Conservation (phyloP, 2,113 vertebrate species). For the Delphinapterus leucas region DNA sequence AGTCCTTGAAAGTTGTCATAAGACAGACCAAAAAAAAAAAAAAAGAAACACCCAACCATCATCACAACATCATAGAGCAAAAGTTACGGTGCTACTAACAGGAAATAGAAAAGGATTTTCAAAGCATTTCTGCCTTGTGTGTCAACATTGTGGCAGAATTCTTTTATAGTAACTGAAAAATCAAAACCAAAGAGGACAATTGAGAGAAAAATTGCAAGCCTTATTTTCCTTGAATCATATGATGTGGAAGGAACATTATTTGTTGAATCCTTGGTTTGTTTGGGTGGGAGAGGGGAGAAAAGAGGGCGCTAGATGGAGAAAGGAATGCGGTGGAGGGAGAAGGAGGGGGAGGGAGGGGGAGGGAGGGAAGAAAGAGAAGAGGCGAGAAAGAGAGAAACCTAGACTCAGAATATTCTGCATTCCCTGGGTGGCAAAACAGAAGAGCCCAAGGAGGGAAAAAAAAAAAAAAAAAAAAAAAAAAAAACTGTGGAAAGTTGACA, state of each 20-base stretch:
- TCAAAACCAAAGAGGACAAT: slow-evolving; percentile 87
- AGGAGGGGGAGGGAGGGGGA: slow-evolving; percentile 38
- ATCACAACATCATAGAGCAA: slow-evolving; percentile 68
- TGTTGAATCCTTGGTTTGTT: slow-evolving; percentile 85
- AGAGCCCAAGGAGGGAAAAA: slow-evolving; percentile 75
- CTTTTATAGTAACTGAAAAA: slow-evolving; percentile 80
- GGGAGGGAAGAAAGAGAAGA: slow-evolving; percentile 1
- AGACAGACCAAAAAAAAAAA: slow-evolving; percentile 58
- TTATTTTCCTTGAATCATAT: slow-evolving; percentile 87
- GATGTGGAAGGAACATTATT: slow-evolving; percentile 84
- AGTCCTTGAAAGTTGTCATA: slow-evolving; percentile 81
- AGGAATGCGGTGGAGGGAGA: slow-evolving; percentile 52
- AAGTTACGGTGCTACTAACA: slow-evolving; percentile 82
- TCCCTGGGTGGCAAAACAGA: slow-evolving; percentile 89
- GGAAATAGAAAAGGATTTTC: slow-evolving; percentile 82
- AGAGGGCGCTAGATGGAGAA: slow-evolving; percentile 20
- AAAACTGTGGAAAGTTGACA: slow-evolving; percentile 87
- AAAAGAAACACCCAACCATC: not conserved
- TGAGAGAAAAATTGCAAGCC: slow-evolving; percentile 84
- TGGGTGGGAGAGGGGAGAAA: slow-evolving; percentile 46
- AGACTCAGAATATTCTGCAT: slow-evolving; percentile 85
- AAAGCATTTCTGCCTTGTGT: slow-evolving; percentile 81
- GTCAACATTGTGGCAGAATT: slow-evolving; percentile 84
- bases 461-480: not conserved
- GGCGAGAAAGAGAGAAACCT: slow-evolving; percentile 73